These are phyloP conservation scores for Pelvicachromis taeniatus DNA, from an alignment of 2,113 vertebrate genomes.

Conservation along the genomic window DNA sequence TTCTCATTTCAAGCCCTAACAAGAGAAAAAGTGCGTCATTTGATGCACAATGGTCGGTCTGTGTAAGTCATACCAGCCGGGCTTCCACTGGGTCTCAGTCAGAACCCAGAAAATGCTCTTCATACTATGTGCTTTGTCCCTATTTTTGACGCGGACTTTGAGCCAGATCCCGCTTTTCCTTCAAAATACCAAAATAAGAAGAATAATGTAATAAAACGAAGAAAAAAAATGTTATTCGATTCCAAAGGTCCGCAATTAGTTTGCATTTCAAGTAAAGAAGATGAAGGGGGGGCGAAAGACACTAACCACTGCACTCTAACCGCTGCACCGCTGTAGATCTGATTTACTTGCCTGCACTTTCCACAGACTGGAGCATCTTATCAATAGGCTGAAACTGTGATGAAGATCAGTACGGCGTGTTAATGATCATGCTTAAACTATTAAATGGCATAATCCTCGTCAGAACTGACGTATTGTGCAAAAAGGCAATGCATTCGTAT, in stretches of 20 bases:
- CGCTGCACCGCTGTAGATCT: neutral
- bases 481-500: neutral
- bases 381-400: neutral
- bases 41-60: slow-evolving; percentile 57
- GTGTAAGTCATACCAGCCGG: slow-evolving; percentile 28
- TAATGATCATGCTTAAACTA: neutral
- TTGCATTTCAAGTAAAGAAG: slow-evolving; percentile 7
- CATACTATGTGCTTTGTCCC: slow-evolving; percentile 1
- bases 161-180: neutral
- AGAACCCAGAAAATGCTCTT: slow-evolving; percentile 13
- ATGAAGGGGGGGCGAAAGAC: neutral
- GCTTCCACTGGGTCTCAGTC: slow-evolving; percentile 22
- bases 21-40: slow-evolving; percentile 61
- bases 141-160: neutral
- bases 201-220: neutral
- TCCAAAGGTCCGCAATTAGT: slow-evolving; percentile 5
- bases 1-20: slow-evolving; percentile 5
- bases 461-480: neutral
- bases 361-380: neutral
- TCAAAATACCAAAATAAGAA: neutral
- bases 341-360: neutral
- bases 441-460: neutral
- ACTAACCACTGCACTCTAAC: neutral
- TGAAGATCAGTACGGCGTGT: neutral
- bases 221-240: neutral